These are phyloP conservation scores for Polydrusus cervinus DNA, from an alignment of 2,888 invertebrate genomes.

Conservation along the genomic window DNA sequence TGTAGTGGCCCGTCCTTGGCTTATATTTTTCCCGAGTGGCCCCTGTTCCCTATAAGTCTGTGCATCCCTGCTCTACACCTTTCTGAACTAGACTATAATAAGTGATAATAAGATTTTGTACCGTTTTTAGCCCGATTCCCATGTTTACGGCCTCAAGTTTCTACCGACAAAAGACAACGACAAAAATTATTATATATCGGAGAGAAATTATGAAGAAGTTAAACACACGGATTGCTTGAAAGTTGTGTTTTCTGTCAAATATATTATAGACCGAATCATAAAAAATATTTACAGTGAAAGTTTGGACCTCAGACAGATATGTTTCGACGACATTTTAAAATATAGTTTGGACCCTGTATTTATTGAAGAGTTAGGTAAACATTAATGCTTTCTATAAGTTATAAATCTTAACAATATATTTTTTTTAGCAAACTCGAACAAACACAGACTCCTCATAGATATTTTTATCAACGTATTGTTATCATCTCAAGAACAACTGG, in stretches of 20 bases:
- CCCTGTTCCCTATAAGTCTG: too few species aligned
- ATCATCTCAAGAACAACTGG: conserved; percentile 54
- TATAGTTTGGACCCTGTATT: conserved; percentile 65
- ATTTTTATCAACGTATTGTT: conserved; percentile 54
- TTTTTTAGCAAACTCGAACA: conserved; percentile 53
- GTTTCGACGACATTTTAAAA: conserved; percentile 62
- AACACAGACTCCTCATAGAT: conserved; percentile 54
- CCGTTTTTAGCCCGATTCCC: conserved; percentile 58
- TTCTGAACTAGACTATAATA: too few species aligned
- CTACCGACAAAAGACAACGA: conserved; percentile 59
- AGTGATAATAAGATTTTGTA: too few species aligned
- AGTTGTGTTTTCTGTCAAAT: conserved; percentile 64
- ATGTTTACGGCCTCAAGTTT: conserved; percentile 64
- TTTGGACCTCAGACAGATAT: conserved; percentile 47
- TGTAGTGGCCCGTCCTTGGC: too few species aligned
- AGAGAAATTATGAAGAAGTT: conserved; percentile 63
- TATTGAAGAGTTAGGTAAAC: conserved; percentile 65
- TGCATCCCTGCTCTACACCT: too few species aligned
- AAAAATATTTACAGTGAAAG: conserved; percentile 55
- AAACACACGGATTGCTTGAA: conserved; percentile 66
- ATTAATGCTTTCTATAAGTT: background rate
- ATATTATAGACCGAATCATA: conserved; percentile 63
- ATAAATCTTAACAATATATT: background rate
- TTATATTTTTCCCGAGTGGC: too few species aligned
- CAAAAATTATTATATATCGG: conserved; percentile 62